phyloP scores from a whole-genome alignment of 37 sponge, comb jelly and placozoan genomes.

The Spongia lamella region DNA sequence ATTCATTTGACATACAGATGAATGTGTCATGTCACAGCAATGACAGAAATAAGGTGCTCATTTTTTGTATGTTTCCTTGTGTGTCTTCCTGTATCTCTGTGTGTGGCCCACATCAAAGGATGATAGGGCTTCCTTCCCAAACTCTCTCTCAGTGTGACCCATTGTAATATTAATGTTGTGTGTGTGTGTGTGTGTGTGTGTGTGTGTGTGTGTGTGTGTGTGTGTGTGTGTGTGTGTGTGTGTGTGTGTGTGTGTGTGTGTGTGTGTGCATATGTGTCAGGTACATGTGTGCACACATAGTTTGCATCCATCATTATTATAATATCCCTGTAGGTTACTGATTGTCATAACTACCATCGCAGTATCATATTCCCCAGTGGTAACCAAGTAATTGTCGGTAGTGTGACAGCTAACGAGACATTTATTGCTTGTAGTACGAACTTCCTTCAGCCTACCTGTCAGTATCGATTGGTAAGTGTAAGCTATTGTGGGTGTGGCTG shows the following conservation, averaged over 20 bases:
- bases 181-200: conserved; percentile 23
- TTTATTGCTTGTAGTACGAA: conserved; percentile 52
- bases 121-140: no score
- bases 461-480: conserved; percentile 55
- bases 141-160: no score
- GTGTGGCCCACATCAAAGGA: no score
- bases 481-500: conserved; percentile 12
- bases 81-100: no score
- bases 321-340: background rate
- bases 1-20: background rate
- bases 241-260: conserved; percentile 9
- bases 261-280: background rate
- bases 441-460: conserved; percentile 18
- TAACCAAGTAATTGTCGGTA: background rate
- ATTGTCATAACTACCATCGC: conserved; percentile 56
- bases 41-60: no score
- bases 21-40: background rate
- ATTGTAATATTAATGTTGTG: conserved; percentile 1
- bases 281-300: background rate
- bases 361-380: background rate
- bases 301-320: background rate
- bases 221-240: conserved; percentile 25
- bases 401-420: background rate
- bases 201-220: conserved; percentile 21
- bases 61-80: no score